Conservation (phyloP, 1,140 invertebrate species). For the Nilaparvata lugens region DNA sequence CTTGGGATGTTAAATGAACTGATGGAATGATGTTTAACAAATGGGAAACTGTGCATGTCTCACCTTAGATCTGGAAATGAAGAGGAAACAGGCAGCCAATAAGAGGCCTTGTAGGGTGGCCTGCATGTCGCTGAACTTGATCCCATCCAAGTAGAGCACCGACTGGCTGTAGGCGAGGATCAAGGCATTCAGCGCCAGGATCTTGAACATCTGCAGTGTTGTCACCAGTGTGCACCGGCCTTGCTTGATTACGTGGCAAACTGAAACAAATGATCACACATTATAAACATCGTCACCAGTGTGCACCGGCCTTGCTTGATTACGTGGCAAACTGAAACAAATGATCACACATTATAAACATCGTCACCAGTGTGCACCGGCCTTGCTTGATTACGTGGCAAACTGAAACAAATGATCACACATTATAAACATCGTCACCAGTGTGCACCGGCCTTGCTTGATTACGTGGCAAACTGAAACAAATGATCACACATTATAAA, state of each 20-base stretch:
- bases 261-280: constrained; percentile 58
- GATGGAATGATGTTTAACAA: not conserved
- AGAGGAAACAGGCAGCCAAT: constrained; percentile 92
- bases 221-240: constrained; percentile 97
- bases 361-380: constrained; percentile 95
- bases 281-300: not conserved
- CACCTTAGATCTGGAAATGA: constrained; percentile 96
- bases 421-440: no score
- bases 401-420: no score
- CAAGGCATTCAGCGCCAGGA: constrained; percentile 95
- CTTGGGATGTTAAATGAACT: no score
- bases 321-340: constrained; percentile 2
- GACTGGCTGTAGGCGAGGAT: constrained; percentile 98
- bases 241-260: constrained; percentile 98
- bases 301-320: not conserved
- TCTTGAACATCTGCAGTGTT: constrained; percentile 99
- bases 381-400: constrained; percentile 99
- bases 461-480: constrained; percentile 98
- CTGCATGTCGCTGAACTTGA: constrained; percentile 96
- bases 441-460: constrained; percentile 96
- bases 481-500: no score
- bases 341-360: no score
- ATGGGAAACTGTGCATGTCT: no score
- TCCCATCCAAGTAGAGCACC: constrained; percentile 94
- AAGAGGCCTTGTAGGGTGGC: constrained; percentile 92